Percentiles rank a stretch among this genome's conserved stretches.
Evolutionary conservation across 2,113 vertebrate species (phyloP).

Genomic region (Astur gentilis): DNA sequence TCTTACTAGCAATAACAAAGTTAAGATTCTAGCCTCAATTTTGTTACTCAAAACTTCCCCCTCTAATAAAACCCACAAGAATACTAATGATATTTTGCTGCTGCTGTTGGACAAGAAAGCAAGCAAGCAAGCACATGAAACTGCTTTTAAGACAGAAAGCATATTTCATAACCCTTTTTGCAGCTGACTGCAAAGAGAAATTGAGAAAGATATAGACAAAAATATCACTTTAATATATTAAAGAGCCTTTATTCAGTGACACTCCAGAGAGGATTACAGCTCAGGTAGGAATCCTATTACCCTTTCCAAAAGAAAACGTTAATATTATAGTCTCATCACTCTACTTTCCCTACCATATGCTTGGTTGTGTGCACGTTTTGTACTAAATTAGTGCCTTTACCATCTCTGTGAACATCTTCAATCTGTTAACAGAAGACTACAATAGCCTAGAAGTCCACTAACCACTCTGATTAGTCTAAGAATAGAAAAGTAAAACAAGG

Average conservation of each 20-base stretch:
- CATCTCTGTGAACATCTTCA: background rate
- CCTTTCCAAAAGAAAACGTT: background rate
- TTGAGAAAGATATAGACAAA: background rate
- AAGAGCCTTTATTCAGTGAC: background rate
- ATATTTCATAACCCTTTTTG: background rate
- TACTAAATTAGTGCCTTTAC: background rate
- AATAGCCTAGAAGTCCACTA: background rate
- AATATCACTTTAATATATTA: background rate
- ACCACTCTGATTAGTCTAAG: background rate
- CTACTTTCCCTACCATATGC: background rate
- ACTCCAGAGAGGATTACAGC: background rate
- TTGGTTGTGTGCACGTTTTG: background rate
- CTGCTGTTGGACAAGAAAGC: background rate
- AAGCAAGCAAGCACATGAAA: background rate
- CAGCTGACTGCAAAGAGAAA: background rate
- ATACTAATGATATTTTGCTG: background rate
- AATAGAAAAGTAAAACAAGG: background rate
- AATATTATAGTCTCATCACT: background rate
- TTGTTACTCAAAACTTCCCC: background rate
- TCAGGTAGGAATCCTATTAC: background rate
- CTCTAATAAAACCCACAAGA: slow-evolving; percentile 3
- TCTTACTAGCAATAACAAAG: background rate
- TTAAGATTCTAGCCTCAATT: background rate
- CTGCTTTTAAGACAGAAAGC: background rate
- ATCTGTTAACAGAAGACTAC: background rate